Evolutionary conservation across 2,113 vertebrate species (phyloP).

Genomic region (Promerops cafer): DNA sequence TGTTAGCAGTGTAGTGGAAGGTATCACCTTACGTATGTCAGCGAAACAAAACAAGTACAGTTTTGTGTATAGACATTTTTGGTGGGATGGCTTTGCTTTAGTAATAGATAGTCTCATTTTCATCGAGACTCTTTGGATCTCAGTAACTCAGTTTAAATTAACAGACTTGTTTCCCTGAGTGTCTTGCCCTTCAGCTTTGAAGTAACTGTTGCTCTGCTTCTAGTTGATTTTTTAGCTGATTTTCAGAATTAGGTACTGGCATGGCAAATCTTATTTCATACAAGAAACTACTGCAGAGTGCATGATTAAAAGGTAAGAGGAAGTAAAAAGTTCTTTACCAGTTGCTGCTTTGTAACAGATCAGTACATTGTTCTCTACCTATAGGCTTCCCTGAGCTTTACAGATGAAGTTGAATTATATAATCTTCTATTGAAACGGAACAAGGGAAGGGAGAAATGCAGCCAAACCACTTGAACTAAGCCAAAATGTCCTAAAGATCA

Average conservation of each 20-base stretch:
- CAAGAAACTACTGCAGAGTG: not conserved
- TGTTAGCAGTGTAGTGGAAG: not conserved
- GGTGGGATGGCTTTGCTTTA: not conserved
- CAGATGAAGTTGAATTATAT: not conserved
- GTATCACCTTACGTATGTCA: not conserved
- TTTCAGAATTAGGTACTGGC: not conserved
- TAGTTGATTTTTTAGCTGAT: not conserved
- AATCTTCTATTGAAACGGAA: not conserved
- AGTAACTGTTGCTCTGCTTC: not conserved
- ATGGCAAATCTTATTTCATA: not conserved
- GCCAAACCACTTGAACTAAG: not conserved
- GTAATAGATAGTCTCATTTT: not conserved
- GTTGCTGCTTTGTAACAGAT: not conserved
- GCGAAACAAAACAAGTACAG: accelerated
- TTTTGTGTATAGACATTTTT: not conserved
- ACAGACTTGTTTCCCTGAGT: not conserved
- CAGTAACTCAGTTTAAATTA: not conserved
- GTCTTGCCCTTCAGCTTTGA: not conserved
- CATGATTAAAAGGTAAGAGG: not conserved
- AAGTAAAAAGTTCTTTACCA: not conserved
- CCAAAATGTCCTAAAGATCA: not conserved
- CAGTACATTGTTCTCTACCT: not conserved
- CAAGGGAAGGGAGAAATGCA: not conserved
- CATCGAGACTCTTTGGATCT: not conserved
- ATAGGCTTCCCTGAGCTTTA: not conserved